Conservation (phyloP, 2,797 vertebrate genomes). For the Sebastes alutus region DNA sequence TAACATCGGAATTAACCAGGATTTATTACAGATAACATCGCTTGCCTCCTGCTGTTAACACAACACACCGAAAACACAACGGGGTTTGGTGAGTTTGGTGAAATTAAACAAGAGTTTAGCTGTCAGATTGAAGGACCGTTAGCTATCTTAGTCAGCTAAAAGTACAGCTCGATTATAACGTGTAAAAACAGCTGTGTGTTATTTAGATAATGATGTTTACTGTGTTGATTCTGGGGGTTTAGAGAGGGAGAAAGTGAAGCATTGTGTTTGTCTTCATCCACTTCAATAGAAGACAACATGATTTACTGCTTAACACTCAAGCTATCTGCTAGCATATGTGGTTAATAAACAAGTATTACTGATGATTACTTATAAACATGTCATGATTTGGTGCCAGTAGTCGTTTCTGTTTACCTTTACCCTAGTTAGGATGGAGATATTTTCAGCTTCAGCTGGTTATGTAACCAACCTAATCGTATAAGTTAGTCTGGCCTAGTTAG, state of each 20-base stretch:
- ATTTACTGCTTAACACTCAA: background rate
- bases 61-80: background rate
- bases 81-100: slow-evolving; percentile 50
- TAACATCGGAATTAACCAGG: background rate
- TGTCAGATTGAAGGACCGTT: background rate
- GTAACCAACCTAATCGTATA: slow-evolving; percentile 34
- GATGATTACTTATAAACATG: background rate
- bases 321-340: slow-evolving; percentile 15
- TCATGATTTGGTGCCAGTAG: background rate
- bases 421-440: background rate
- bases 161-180: background rate
- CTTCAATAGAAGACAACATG: rapidly evolving
- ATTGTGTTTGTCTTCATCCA: background rate
- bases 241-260: background rate
- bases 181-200: rapidly evolving
- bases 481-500: slow-evolving; percentile 35
- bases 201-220: background rate
- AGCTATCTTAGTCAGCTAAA: slow-evolving; percentile 11
- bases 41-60: background rate
- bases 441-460: slow-evolving; percentile 15
- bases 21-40: background rate
- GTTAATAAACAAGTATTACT: background rate
- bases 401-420: rapidly evolving
- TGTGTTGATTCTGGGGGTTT: background rate
- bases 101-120: background rate